phyloP scores from a whole-genome alignment of 2,113 vertebrate species.

The Cepphus grylle region DNA sequence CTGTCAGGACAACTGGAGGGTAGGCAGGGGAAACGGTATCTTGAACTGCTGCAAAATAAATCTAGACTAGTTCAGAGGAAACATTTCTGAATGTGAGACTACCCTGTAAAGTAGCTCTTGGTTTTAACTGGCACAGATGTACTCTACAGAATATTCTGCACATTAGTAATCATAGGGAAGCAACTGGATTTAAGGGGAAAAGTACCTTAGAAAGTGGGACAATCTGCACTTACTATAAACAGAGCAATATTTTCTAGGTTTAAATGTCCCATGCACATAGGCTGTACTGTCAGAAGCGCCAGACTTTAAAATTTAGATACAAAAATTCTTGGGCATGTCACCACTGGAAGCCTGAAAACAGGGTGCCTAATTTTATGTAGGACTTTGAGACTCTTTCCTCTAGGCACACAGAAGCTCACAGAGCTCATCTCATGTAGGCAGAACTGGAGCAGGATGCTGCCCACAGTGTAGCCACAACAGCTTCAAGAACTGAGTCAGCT shows the following conservation, averaged over 20 bases:
- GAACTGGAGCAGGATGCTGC: neutral
- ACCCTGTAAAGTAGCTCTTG: neutral
- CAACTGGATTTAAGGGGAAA: neutral
- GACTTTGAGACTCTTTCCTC: neutral
- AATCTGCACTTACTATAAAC: neutral
- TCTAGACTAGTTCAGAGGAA: neutral
- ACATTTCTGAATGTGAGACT: neutral
- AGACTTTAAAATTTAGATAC: neutral
- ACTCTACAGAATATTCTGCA: neutral
- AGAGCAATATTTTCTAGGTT: neutral
- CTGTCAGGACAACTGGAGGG: neutral
- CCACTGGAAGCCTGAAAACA: neutral
- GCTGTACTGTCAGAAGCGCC: neutral
- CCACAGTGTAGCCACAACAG: neutral
- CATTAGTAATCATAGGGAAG: neutral
- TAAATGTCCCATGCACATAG: neutral
- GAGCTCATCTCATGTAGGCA: neutral
- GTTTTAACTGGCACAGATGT: neutral
- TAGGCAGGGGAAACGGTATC: neutral
- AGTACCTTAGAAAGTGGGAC: neutral
- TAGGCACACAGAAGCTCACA: neutral
- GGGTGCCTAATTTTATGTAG: neutral
- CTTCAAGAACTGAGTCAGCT: conserved; percentile 21
- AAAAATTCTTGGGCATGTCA: accelerated
- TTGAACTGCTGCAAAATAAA: neutral